Evolutionary conservation across 2,888 invertebrate genomes (phyloP).

Genomic region (Nebria salina): DNA sequence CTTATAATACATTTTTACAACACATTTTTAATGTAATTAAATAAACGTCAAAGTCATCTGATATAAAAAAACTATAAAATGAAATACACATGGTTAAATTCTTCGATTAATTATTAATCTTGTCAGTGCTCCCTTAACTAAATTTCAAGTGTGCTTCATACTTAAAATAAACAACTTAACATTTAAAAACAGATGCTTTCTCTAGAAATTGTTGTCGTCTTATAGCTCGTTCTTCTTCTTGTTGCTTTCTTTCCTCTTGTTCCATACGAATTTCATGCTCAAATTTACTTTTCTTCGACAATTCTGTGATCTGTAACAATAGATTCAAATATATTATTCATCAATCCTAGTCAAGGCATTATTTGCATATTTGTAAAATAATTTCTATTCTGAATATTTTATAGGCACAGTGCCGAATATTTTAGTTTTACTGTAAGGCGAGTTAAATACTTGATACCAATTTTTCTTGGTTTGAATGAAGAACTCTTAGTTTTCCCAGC

Average conservation of each 20-base stretch:
- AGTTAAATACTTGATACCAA: no score
- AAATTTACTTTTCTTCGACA: slow-evolving; percentile 85
- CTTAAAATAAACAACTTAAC: slow-evolving; percentile 25
- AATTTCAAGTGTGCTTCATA: slow-evolving; percentile 8
- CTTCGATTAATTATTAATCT: slow-evolving; percentile 7
- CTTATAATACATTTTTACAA: slow-evolving; percentile 4
- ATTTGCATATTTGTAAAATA: no score
- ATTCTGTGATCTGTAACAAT: slow-evolving; percentile 78
- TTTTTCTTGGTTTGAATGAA: no score
- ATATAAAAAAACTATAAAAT: neutral
- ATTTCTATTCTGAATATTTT: neutral
- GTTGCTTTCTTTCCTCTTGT: slow-evolving; percentile 85
- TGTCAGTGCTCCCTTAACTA: neutral
- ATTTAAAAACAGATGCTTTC: slow-evolving; percentile 84
- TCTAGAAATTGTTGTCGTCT: slow-evolving; percentile 87
- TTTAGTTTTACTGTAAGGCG: no score
- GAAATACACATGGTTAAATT: neutral
- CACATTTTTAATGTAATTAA: slow-evolving; percentile 10
- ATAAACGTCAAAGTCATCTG: neutral
- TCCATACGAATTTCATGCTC: slow-evolving; percentile 92
- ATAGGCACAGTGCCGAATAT: neutral
- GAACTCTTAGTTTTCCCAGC: no score
- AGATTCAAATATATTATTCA: neutral
- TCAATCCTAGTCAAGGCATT: no score
- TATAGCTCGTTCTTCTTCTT: slow-evolving; percentile 84